These are phyloP conservation scores for Selene dorsalis DNA, from an alignment of 2,797 vertebrate genomes.

Conservation along the genomic window DNA sequence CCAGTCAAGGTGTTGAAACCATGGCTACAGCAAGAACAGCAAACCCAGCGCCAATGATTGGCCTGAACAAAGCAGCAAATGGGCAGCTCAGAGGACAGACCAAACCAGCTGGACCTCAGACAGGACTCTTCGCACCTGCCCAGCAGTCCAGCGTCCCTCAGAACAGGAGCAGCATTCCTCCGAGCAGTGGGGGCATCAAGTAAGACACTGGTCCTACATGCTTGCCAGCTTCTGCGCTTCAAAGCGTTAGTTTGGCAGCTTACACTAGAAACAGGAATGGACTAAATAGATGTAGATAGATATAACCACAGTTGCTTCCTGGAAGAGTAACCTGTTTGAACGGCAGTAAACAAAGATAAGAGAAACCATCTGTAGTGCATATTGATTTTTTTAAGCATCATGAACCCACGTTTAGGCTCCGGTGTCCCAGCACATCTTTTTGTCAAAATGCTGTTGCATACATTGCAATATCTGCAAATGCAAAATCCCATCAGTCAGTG, in stretches of 20 bases:
- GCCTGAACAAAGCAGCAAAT: slow-evolving; percentile 80
- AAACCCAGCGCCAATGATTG: slow-evolving; percentile 78
- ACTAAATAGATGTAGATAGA: background rate
- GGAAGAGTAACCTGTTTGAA: background rate
- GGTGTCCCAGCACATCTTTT: background rate
- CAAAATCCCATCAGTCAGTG: background rate
- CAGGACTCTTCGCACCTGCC: slow-evolving; percentile 50
- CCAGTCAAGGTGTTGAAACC: slow-evolving; percentile 35
- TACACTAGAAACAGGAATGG: background rate
- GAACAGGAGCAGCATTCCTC: slow-evolving; percentile 76
- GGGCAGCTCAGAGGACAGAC: slow-evolving; percentile 76
- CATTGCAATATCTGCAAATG: background rate
- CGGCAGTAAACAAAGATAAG: background rate
- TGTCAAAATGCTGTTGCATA: background rate
- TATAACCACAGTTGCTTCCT: background rate
- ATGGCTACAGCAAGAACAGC: slow-evolving; percentile 84
- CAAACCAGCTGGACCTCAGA: slow-evolving; percentile 62
- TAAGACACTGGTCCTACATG: slow-evolving; percentile 54
- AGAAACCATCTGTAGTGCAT: background rate
- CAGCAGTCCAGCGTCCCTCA: slow-evolving; percentile 61
- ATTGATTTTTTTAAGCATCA: background rate
- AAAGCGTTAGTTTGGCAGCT: background rate
- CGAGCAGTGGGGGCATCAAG: slow-evolving; percentile 82
- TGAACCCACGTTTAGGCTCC: background rate
- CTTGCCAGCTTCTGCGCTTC: background rate